Percentiles rank a stretch among this genome's conserved stretches.
Evolutionary conservation across 2,113 vertebrate species (phyloP).

Genomic region (Pelecanoides urinatrix): DNA sequence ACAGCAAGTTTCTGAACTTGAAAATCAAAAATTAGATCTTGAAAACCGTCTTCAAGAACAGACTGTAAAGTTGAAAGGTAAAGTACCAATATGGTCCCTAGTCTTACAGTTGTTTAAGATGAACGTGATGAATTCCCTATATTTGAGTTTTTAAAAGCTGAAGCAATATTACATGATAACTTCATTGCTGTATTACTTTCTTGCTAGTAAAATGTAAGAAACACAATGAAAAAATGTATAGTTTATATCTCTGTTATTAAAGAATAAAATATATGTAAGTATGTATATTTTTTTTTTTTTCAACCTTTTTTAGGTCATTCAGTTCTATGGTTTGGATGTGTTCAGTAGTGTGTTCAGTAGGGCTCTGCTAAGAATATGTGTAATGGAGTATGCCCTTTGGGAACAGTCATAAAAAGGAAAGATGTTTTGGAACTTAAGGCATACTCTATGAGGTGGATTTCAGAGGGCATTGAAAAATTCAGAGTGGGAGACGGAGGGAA

Average conservation of each 20-base stretch:
- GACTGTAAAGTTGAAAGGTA: constrained; percentile 78
- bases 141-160: neutral
- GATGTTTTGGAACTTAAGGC: neutral
- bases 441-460: neutral
- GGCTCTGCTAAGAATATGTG: neutral
- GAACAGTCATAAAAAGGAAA: neutral
- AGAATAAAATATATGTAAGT: neutral
- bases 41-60: constrained; percentile 81
- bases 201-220: neutral
- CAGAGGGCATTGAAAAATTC: neutral
- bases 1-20: constrained; percentile 86
- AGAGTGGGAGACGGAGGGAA: neutral
- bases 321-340: neutral
- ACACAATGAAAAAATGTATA: neutral
- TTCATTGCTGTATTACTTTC: neutral
- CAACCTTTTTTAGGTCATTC: neutral
- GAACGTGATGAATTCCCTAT: neutral
- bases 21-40: constrained; percentile 86
- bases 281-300: neutral
- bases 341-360: neutral
- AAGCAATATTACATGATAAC: neutral
- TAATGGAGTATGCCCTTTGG: neutral
- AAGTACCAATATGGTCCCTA: neutral
- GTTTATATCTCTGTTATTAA: neutral
- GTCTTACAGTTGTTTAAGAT: neutral